Percentiles rank a stretch among this genome's conserved stretches.
phyloP scores from a whole-genome alignment of 2,113 vertebrate genomes.

The Gila orcuttii region DNA sequence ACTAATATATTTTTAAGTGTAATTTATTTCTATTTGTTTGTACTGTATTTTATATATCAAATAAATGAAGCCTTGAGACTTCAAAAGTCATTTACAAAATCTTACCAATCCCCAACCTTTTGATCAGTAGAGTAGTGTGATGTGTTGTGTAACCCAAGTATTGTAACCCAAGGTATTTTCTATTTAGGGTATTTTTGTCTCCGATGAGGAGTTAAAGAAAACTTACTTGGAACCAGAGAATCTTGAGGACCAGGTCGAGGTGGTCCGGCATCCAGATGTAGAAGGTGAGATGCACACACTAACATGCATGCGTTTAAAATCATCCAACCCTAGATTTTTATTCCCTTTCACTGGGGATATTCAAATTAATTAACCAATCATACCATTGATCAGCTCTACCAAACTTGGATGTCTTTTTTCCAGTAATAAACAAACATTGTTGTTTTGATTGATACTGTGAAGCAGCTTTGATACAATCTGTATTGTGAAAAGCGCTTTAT shows the following conservation, averaged over 20 bases:
- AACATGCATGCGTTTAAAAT: neutral
- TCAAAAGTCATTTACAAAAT: neutral
- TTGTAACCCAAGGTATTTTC: neutral
- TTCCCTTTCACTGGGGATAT: neutral
- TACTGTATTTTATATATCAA: neutral
- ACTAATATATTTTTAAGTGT: too few species aligned
- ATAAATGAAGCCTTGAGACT: neutral
- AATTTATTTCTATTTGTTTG: too few species aligned
- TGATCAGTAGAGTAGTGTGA: neutral
- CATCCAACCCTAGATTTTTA: neutral
- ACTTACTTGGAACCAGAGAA: constrained; percentile 68
- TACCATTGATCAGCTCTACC: too few species aligned
- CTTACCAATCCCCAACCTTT: too few species aligned
- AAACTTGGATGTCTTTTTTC: too few species aligned
- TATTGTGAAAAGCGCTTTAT: too few species aligned
- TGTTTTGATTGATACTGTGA: too few species aligned
- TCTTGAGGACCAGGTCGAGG: constrained; percentile 46
- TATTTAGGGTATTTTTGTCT: constrained; percentile 67
- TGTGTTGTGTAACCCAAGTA: neutral
- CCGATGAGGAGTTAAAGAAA: constrained; percentile 65
- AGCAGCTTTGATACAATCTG: too few species aligned
- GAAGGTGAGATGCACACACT: constrained; percentile 41
- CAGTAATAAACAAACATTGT: too few species aligned
- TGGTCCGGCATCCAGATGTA: constrained; percentile 40
- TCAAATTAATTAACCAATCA: too few species aligned